phyloP scores from a whole-genome alignment of 2,888 invertebrate species.

The Brassicogethes aeneus region DNA sequence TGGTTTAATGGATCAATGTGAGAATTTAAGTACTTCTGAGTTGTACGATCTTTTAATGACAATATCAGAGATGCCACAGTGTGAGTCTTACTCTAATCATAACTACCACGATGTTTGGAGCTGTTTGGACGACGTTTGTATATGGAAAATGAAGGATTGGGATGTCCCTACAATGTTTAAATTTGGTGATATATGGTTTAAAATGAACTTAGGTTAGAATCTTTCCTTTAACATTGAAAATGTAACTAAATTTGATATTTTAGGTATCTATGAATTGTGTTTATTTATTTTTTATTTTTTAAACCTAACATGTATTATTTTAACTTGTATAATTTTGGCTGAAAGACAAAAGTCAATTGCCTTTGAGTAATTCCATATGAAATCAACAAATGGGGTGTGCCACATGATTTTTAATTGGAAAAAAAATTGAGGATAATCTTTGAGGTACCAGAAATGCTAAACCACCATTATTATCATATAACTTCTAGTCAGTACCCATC shows the following conservation, averaged over 20 bases:
- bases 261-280: not conserved
- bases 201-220: slow-evolving; percentile 42
- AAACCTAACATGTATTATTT: no score
- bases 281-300: no score
- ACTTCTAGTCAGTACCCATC: no score
- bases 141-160: slow-evolving; percentile 43
- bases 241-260: not conserved
- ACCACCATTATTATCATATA: no score
- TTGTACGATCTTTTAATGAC: slow-evolving; percentile 46
- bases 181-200: slow-evolving; percentile 56
- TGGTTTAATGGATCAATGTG: slow-evolving; percentile 43
- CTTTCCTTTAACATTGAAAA: not conserved
- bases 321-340: no score
- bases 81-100: slow-evolving; percentile 44
- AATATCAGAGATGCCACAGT: slow-evolving; percentile 46
- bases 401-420: no score
- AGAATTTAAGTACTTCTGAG: slow-evolving; percentile 49
- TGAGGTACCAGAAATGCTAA: no score
- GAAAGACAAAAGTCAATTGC: no score
- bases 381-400: no score
- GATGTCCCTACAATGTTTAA: slow-evolving; percentile 46
- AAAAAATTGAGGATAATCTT: no score
- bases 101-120: slow-evolving; percentile 59
- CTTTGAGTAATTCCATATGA: no score
- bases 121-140: slow-evolving; percentile 57